Base-by-base conservation (phyloP, 2,113 vertebrate genomes). In the Channa maculata region DNA sequence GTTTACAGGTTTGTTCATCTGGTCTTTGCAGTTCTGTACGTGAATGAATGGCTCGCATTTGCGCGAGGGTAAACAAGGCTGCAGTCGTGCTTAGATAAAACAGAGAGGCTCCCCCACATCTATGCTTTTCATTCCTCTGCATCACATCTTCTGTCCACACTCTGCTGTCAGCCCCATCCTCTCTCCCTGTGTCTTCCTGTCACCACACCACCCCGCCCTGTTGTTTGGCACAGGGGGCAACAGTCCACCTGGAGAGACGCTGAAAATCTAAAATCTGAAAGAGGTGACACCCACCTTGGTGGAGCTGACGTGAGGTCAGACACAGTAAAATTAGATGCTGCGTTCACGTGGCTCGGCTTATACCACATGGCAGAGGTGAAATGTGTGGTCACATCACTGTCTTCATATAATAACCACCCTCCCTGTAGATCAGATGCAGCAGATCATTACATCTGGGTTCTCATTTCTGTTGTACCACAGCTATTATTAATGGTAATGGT, bases 331-430 rank as follows among this genome's bases (percentile, higher is more conserved):
- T 80, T 77, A 86, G 75, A 78, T 38, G 68, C 38, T 11, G 15
- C 55, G 41, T 61, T 72, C 65, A 55, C 15, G 65, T 66, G 36
- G 5, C 8, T 79, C 80, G 49, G 65, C 69, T 44, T 70, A 49
- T 63, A 63, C 65, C 69, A 65, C 70, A 9, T 61, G 83, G 82
- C 77, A 79, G 73, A 84, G 84, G 86, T 89, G 71, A 81, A 79
- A 77, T n/a, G 34, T 52, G 71, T 45, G 48, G 81, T 50, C 77
- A 65, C 71, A 38, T 84, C 75, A 72, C 74, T 80, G 87, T 89
- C 80, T 71, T 72, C 71, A 71, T 1, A 24, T 74, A 53, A 72
- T 69, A 79, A 79, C 71, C 59, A 4, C 8, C 14, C 48, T 55
- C 48, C 36, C 50, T 9, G 15, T 36, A 3, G 8, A 8, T 4